Base-by-base conservation (phyloP, 1,140 invertebrate genomes). In the Eupeodes corollae region DNA sequence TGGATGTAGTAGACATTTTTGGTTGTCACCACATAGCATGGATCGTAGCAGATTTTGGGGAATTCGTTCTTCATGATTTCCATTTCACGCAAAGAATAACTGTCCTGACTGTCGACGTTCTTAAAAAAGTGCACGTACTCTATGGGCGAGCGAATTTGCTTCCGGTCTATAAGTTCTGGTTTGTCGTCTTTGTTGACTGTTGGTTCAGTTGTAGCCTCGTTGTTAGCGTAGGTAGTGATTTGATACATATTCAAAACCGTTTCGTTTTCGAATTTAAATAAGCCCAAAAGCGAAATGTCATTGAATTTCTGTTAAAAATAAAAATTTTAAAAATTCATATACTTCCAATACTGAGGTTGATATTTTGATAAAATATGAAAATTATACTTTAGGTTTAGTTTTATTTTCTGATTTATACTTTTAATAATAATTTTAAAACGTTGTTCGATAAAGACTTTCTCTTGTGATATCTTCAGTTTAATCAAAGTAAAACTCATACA, bases 11-110 rank as follows among this genome's bases (percentile, higher is more conserved):
- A 87, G 37, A 86, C 73, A 57, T 75, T 75, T 54, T 68, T 70
- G 64, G 79, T 79, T 33, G 83, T 86, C 16, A 88, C 74, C 46
- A 87, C 69, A 55, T 86, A 70, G 66, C 83, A 86, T 5, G 80
- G 78, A 73, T 80, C 79, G 38, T 79, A 65, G 40, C 65, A 64
- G 26, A 68, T 64, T 18, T 57, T 60, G 5, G 65, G 65, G 42
- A 68, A 68, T 49, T 66, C 63, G 21, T 46, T 50, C 38, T 63
- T 54, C 63, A 68, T 63, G 19, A 68, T 61, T 42, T 68, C 63
- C 57, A 61, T 59, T 53, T 68, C 63, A 0, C 60, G 51, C 41
- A 65, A 38, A 0, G 63, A 63, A 34, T 53, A 67, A 26, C 63
- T 60, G 37, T 56, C 56, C 18, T 51, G 52, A 1, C 53, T 52